Evolutionary conservation across 1,140 invertebrate genomes (phyloP), one percentile per base, ranked within the genome.

Genomic region (Sitobion miscanthi): DNA sequence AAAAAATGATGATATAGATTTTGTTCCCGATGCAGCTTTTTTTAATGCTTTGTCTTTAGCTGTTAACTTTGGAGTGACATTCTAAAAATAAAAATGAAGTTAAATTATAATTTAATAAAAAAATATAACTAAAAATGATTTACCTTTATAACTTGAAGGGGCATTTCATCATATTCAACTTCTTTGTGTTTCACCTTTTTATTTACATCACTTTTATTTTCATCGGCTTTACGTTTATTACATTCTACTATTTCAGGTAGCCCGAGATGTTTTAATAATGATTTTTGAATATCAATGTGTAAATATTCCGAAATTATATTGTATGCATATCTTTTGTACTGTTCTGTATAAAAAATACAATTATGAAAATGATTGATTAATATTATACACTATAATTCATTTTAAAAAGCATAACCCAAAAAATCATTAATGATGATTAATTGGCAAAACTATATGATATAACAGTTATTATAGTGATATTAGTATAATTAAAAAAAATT

Each of bases 281-380:
- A 96, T 94, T 96, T 95, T 93, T 96, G 95, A 42, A 97, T 95
- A 95, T 97, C 96, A 88, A 97, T 96, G 94, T 96, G 95, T 54
- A 97, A 95, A 95, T 97, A 97, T 94, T 97, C 97, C 9, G 96
- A 96, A 82, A 97, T 95, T 88, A 97, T 96, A 92, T 97, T 97
- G 95, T 96, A 96, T 21, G 97, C 97, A 95, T 97, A 97, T 95
- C 96, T 96, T 86, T 97, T 94, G 94, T 97, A 97, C 93, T 95
- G 95, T 93, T 97, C 96, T 96, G 94, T 90, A 96, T 96, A 93
- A 94, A 94, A 93, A 95, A 85, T 21, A 85, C 45, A 45, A 85
- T 45, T 45, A 23, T 85, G 21, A 30, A 62, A 62, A 62, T 62
- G 3, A 30, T 69, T 69, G 3, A 69, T 69, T n/a, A 52, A 52